Percentiles rank a stretch among this genome's conserved stretches.
Evolutionary conservation across 2,888 invertebrate genomes (phyloP).

Genomic region (Ophonus ardosiacus): DNA sequence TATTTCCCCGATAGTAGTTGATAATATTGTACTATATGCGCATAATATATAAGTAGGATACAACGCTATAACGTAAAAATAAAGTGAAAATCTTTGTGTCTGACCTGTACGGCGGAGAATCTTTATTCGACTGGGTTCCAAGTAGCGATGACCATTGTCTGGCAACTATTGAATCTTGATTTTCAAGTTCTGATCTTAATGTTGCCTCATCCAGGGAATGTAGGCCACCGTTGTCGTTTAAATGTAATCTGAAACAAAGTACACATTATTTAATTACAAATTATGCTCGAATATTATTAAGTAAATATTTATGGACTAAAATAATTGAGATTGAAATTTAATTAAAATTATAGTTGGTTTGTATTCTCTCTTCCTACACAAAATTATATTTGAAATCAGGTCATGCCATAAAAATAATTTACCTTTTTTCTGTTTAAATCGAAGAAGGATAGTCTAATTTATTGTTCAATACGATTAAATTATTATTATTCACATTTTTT

Average conservation of each 20-base stretch:
- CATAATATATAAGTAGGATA: neutral
- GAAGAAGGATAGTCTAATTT: no score
- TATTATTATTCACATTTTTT: no score
- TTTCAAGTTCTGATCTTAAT: constrained; percentile 76
- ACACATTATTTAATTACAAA: constrained; percentile 11
- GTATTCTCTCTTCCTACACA: no score
- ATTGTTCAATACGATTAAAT: no score
- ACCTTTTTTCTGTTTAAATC: no score
- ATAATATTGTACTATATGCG: no score
- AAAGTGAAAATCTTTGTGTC: constrained; percentile 29
- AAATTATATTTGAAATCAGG: no score
- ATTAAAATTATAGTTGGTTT: neutral
- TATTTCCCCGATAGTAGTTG: no score
- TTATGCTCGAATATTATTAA: neutral
- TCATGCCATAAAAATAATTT: no score
- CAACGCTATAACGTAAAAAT: neutral
- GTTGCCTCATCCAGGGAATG: constrained; percentile 78
- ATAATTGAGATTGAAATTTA: neutral
- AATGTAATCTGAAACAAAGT: constrained; percentile 53
- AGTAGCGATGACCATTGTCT: constrained; percentile 79
- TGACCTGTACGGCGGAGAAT: constrained; percentile 67
- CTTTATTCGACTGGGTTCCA: constrained; percentile 73
- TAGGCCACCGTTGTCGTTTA: constrained; percentile 67
- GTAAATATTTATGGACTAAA: neutral
- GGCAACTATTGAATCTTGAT: constrained; percentile 77